Evolutionary conservation across 2,888 invertebrate species (phyloP).

Genomic region (Cantharis flavilabris): DNA sequence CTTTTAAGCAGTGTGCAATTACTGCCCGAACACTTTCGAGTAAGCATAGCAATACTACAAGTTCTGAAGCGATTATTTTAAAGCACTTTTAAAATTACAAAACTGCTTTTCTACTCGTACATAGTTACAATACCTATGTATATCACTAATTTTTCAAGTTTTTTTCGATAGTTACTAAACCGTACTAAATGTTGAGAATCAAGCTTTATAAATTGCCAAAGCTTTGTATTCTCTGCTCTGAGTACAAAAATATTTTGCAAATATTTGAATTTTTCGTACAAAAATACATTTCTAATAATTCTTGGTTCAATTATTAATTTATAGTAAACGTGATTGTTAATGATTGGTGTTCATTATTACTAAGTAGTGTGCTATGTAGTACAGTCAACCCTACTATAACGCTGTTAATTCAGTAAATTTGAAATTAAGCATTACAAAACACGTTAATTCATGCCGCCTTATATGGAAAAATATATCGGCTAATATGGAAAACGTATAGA

Average conservation of each 20-base stretch:
- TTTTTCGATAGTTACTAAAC: neutral
- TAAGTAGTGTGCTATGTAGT: no score
- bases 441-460: no score
- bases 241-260: neutral
- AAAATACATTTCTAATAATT: no score
- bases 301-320: no score
- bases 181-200: neutral
- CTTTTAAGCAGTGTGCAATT: neutral
- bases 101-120: neutral
- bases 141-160: neutral
- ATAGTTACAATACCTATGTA: neutral
- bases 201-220: neutral
- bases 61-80: neutral
- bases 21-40: neutral
- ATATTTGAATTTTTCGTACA: neutral
- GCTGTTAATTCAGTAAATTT: no score
- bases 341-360: no score
- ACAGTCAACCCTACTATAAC: no score
- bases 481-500: no score
- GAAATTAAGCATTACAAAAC: no score
- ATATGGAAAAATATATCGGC: no score
- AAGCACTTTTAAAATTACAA: neutral
- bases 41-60: neutral
- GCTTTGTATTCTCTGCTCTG: neutral
- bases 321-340: no score